phyloP scores from a whole-genome alignment of 2,113 vertebrate species.

The Periophthalmodon schlosseri region DNA sequence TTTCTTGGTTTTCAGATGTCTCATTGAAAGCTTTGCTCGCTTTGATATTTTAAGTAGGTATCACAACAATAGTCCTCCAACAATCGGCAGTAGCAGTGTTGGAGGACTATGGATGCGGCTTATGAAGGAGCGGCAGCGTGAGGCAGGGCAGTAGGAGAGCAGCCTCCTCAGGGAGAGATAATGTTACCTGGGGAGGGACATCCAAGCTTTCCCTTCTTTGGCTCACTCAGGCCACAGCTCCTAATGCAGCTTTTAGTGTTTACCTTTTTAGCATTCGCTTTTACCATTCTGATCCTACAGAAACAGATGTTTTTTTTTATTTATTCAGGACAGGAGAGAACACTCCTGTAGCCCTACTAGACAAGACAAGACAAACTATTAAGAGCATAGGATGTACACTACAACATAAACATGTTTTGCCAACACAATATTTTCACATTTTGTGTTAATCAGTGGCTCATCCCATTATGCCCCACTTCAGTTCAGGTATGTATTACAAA shows the following conservation, averaged over 20 bases:
- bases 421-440: too few relatives aligned
- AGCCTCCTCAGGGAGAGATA: constrained; percentile 84
- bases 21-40: constrained; percentile 84
- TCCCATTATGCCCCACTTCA: too few relatives aligned
- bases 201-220: constrained; percentile 66
- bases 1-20: constrained; percentile 91
- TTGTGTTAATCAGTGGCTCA: too few relatives aligned
- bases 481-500: too few relatives aligned
- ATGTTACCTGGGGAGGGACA: constrained; percentile 78
- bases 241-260: too few relatives aligned
- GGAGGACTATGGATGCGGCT: constrained; percentile 74
- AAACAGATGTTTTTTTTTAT: neutral
- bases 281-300: too few relatives aligned
- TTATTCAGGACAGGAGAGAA: constrained; percentile 1
- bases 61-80: constrained; percentile 85
- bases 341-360: constrained; percentile 28
- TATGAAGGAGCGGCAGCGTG: constrained; percentile 74
- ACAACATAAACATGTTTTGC: too few relatives aligned
- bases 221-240: constrained; percentile 9
- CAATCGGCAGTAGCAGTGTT: constrained; percentile 78
- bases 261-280: too few relatives aligned
- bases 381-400: too few relatives aligned
- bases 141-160: constrained; percentile 52
- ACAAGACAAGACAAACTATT: too few relatives aligned
- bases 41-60: constrained; percentile 95